Evolutionary conservation across 2,113 vertebrate genomes (phyloP), one percentile per base, ranked within the genome.

Genomic region (Chrysochloris asiatica): DNA sequence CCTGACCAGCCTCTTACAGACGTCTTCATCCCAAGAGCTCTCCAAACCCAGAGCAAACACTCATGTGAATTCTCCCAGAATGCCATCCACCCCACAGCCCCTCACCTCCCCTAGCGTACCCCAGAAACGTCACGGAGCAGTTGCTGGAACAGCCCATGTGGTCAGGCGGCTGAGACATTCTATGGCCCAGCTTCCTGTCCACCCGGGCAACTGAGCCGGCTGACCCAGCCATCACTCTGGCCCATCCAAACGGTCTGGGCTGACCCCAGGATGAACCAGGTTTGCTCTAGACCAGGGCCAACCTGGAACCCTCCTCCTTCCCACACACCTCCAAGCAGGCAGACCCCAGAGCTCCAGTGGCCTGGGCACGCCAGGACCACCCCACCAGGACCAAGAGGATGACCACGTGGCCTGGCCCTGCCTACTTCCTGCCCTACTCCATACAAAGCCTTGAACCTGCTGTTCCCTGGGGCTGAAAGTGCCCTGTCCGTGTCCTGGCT

Each of bases 61-160:
- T 4, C 26, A 11, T 21, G 41, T 2, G 24, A 28, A 16, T 45
- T 45, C 9, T 67, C 56, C 90, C n/a, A 6, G 48, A 50, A 4
- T 17, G 21, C 11, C 41, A n/a, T n/a, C 67, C 0, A n/a, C 65
- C 59, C 28, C 14, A 0, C 8, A 33, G 48, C 63, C 33, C 47
- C 36, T 0, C 1, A 22, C 30, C 13, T n/a, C n/a, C 36, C 5
- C 17, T 33, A 26, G 0, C 2, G 0, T 2, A 14, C 63, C 47
- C 9, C 1, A 10, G n/a, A 17, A 24, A 17, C 48, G 6, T 41
- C 4, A 1, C 19, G 22, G 22, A 61, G 30, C 43, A 36, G 41
- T 26, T 13, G 24, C 59, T 9, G 43, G 61, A 3, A n/a, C 63
- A 69, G n/a, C 30, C 30, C 63, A 65, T 30, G 12, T n/a, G 14